These are phyloP conservation scores for Mormyrus proboscirostris DNA, from an alignment of 2,797 vertebrate genomes.

Conservation along the genomic window DNA sequence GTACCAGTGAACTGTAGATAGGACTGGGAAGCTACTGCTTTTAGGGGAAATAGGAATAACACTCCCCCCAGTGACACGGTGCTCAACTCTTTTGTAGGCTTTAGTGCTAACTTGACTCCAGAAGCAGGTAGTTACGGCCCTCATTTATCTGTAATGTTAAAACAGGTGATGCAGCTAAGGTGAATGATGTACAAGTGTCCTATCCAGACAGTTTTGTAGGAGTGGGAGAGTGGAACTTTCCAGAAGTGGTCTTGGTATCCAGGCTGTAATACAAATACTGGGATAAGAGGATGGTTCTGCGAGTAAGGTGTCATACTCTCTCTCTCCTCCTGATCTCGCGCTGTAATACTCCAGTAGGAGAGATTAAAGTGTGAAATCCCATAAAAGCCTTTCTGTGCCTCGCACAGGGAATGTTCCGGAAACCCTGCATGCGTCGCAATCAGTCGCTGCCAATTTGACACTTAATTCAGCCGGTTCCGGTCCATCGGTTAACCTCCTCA, in stretches of 20 bases:
- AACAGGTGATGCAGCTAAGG: neutral
- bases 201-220: neutral
- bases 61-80: neutral
- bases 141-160: neutral
- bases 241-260: neutral
- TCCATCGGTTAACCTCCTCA: neutral
- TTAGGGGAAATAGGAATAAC: neutral
- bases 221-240: neutral
- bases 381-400: neutral
- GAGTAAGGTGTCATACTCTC: neutral
- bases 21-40: neutral
- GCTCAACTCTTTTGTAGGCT: neutral
- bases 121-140: neutral
- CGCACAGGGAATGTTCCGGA: neutral
- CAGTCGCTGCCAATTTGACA: neutral
- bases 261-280: neutral
- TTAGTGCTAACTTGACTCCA: neutral
- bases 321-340: neutral
- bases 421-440: neutral
- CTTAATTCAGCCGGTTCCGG: neutral
- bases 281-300: neutral
- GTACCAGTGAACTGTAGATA: neutral
- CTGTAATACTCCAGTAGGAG: slow-evolving; percentile 1
- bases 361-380: slow-evolving; percentile 8
- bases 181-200: neutral